Base-by-base conservation (phyloP, 2,888 invertebrate species). In the Pinctada fucata region DNA sequence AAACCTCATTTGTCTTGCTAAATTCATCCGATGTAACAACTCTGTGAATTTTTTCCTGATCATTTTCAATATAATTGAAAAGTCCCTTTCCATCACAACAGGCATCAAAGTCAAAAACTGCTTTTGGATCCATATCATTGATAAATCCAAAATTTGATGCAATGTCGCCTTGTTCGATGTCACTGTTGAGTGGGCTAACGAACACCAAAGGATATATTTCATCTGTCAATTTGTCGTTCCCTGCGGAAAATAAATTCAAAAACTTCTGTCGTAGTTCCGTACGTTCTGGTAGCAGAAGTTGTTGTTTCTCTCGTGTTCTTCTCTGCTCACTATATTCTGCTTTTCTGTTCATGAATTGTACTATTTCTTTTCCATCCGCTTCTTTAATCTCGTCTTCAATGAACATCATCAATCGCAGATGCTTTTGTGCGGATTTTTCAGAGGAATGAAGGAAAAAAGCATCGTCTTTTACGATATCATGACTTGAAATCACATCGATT, bases 101-200 rank as follows among this genome's bases (percentile, higher is more conserved):
- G 16, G 82, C 71, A 72, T 85, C 84, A 79, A 86, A 86, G 71
- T 86, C 86, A 79, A 83, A 85, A 5, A 85, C 80, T 65, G 81
- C 81, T 74, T 83, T 78, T n/a, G 86, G 79, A 2, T 83, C 78
- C 16, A 86, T 75, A 47, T 80, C 71, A 49, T 82, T 78, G n/a
- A 86, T 78, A 66, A 85, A 85, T 10, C 68, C 64, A 47, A 83
- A 79, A 64, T 80, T 80, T 64, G 80, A 71, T 3, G 58, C 50
- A 3, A 80, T 52, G 51, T 74, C 73, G 2, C 79, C 82, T 48
- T 73, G 49, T 10, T 48, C 69, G 75, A 79, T 74, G 31, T 75
- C 58, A 4, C 67, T 72, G 52, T 81, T 81, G 31, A 79, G 45
- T 2, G 83, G 79, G 69, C 86, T 83, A 2, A 81, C 75, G 64